These are phyloP conservation scores for Astyanax mexicanus DNA, from an alignment of 2,797 vertebrate species.

Conservation along the genomic window DNA sequence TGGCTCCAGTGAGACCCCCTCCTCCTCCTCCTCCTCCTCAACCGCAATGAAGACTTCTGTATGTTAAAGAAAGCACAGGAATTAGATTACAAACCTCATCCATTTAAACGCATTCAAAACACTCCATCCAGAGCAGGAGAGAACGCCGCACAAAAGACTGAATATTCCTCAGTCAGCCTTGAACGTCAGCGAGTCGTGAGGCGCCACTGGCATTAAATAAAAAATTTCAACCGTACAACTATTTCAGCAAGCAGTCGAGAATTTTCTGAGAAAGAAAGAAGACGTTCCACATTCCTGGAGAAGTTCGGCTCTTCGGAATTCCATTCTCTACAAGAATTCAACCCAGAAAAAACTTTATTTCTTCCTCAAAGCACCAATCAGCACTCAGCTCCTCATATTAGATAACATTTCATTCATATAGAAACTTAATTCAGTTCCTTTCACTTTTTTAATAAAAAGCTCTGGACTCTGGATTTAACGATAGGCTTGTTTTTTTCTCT, in stretches of 20 bases:
- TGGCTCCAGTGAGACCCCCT: constrained; percentile 41
- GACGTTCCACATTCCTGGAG: neutral
- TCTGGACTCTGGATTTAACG: too few relatives aligned
- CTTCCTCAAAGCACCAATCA: neutral
- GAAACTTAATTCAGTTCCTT: neutral
- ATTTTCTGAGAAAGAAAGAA: neutral
- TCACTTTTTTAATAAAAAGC: neutral
- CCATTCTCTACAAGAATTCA: neutral
- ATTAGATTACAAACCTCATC: neutral
- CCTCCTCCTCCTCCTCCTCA: constrained; percentile 46
- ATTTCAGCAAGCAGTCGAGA: neutral
- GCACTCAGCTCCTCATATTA: neutral
- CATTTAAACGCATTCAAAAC: neutral
- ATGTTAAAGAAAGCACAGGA: neutral
- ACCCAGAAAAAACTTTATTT: neutral
- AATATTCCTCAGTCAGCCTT: neutral
- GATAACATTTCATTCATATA: too few relatives aligned
- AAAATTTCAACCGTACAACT: constrained; percentile 8
- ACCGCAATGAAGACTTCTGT: constrained; percentile 59
- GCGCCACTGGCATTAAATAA: constrained; percentile 4
- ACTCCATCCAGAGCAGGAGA: neutral
- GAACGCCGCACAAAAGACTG: neutral
- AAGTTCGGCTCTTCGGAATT: neutral
- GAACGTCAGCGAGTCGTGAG: neutral
- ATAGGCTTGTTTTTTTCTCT: too few relatives aligned